Base-by-base conservation (phyloP, 2,113 vertebrate species). In the Serilophus lunatus region DNA sequence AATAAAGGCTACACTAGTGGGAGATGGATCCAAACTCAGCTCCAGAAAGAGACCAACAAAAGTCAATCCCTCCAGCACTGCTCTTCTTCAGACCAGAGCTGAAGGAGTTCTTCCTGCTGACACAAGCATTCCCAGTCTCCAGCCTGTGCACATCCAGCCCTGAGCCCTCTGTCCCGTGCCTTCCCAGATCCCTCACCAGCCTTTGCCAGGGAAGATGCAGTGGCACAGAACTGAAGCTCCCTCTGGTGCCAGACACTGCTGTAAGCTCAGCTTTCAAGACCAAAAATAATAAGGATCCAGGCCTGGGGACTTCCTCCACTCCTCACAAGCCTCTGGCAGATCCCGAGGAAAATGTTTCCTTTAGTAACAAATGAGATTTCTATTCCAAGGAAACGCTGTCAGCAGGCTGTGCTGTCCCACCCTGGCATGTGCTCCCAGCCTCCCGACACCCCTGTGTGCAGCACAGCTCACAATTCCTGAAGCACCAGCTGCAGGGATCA, bases 401-500 rank as follows among this genome's bases (percentile, higher is more conserved):
- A 40, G 69, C 8, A 18, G 22, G 0, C 19, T 29, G 54, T 24
- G 88, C 75, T 45, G 69, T 28, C 49, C 65, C 50, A 2, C 49
- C 38, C 45, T 31, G 82, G 61, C 70, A 49, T 6, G 59, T 8
- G 25, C 63, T 18, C 59, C 71, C 90, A 60, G 72, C 38, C 88
- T 64, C 42, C 79, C 60, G 76, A 64, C 92, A 76, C 45, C 79
- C 69, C 74, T 49, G 47, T 29, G 75, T 44, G 60, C 5, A 50
- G 77, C 4, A 51, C 77, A 66, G 85, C 59, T 93, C 92, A 68
- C 88, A 56, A 71, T 91, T 94, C 83, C 88, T 79, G 16, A 93
- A 75, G 96, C 87, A 91, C 80, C 87, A 78, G 82, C 88, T 78
- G 22, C 71, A 96, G 64, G 86, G 89, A 86, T 77, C 82, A 81